These are phyloP conservation scores for Megaceryle alcyon DNA, from an alignment of 2,797 vertebrate species.

Conservation along the genomic window DNA sequence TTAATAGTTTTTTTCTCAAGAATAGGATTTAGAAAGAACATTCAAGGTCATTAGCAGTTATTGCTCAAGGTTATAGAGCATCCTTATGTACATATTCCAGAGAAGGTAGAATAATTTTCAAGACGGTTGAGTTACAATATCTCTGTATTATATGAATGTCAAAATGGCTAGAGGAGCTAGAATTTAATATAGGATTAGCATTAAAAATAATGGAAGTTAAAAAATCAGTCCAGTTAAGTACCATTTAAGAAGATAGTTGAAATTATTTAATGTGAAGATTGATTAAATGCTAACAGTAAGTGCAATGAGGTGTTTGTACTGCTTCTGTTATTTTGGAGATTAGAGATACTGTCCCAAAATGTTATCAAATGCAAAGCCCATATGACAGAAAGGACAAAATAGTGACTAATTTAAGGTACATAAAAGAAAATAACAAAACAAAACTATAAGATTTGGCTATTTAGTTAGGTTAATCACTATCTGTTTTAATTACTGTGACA, in stretches of 20 bases:
- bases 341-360: background rate
- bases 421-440: background rate
- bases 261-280: background rate
- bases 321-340: background rate
- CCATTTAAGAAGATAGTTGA: background rate
- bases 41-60: background rate
- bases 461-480: background rate
- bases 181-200: background rate
- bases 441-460: background rate
- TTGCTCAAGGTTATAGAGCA: background rate
- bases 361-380: background rate
- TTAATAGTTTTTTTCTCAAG: background rate
- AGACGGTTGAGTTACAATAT: background rate
- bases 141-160: background rate
- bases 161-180: background rate
- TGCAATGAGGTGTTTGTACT: background rate
- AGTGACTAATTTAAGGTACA: background rate
- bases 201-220: background rate
- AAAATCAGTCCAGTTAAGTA: background rate
- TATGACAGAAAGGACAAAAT: background rate
- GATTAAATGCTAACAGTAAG: background rate
- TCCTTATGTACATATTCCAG: background rate
- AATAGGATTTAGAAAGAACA: background rate
- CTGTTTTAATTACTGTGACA: conserved; percentile 32
- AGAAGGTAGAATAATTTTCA: background rate